These are phyloP conservation scores for Lepus europaeus DNA, from an alignment of 2,113 vertebrate species.

Conservation along the genomic window DNA sequence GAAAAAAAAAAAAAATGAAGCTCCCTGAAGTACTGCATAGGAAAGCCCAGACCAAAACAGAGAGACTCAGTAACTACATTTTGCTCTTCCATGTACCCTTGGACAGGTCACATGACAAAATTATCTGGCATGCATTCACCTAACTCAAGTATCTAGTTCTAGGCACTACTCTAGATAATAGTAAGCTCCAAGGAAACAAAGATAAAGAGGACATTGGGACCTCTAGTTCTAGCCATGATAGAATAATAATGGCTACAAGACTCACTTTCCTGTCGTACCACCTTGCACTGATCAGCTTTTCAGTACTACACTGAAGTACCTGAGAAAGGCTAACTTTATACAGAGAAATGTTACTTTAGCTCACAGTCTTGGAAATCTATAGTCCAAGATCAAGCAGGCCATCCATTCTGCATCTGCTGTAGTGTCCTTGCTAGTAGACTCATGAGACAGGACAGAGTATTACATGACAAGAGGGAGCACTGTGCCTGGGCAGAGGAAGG, in stretches of 20 bases:
- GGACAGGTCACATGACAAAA: background rate
- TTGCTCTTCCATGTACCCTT: background rate
- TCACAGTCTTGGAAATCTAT: no score
- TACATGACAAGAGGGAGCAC: no score
- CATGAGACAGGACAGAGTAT: no score
- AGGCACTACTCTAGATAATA: background rate
- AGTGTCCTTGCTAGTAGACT: no score
- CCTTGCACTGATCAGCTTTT: no score
- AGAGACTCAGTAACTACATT: fast-evolving
- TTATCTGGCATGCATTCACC: background rate
- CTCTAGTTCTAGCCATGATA: background rate
- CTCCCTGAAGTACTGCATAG: background rate
- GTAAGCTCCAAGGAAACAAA: background rate
- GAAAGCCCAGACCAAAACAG: background rate
- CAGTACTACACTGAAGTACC: no score
- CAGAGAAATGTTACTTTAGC: no score
- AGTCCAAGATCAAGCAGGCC: no score
- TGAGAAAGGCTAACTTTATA: no score
- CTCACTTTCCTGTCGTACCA: background rate
- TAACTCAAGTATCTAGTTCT: background rate
- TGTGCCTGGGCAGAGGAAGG: no score
- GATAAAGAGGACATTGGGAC: background rate
- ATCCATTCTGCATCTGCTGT: no score
- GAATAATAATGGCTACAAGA: background rate
- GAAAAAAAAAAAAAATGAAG: conserved; percentile 25